Evolutionary conservation across 37 sponge, comb jelly and placozoan genomes (phyloP).

Genomic region (Agelas oroides): DNA sequence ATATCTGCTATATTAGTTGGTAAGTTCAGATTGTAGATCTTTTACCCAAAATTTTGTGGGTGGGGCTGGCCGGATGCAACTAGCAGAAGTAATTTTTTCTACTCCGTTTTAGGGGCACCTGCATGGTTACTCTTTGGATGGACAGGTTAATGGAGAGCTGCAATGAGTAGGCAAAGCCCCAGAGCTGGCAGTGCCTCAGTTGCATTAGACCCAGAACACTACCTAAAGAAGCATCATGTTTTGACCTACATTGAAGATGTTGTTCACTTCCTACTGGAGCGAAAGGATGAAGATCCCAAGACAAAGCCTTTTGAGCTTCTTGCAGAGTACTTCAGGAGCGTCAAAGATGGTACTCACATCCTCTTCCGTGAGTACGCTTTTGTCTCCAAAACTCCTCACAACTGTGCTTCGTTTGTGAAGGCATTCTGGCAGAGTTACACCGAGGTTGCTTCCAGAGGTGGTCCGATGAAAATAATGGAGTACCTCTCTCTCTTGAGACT

Average conservation of each 20-base stretch:
- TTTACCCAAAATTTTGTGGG: too few species aligned
- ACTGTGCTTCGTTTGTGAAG: constrained; percentile 77
- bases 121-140: too few species aligned
- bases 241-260: constrained; percentile 78
- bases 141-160: too few species aligned
- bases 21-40: too few species aligned
- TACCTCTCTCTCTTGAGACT: constrained; percentile 71
- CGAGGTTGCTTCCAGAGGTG: constrained; percentile 48
- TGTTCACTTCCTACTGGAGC: constrained; percentile 44
- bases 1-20: too few species aligned
- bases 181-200: neutral
- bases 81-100: too few species aligned
- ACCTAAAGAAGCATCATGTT: constrained; percentile 78
- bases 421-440: constrained; percentile 58
- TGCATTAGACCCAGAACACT: constrained; percentile 46
- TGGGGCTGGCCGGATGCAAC: too few species aligned
- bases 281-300: constrained; percentile 75
- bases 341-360: constrained; percentile 72
- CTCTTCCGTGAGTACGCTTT: constrained; percentile 75
- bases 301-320: constrained; percentile 67
- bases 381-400: constrained; percentile 80
- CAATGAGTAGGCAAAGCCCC: too few species aligned
- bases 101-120: too few species aligned
- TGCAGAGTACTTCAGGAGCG: constrained; percentile 78
- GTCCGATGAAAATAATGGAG: constrained; percentile 52